Conservation (phyloP, 2,888 invertebrate species). For the Acanthosepion pharaonis region DNA sequence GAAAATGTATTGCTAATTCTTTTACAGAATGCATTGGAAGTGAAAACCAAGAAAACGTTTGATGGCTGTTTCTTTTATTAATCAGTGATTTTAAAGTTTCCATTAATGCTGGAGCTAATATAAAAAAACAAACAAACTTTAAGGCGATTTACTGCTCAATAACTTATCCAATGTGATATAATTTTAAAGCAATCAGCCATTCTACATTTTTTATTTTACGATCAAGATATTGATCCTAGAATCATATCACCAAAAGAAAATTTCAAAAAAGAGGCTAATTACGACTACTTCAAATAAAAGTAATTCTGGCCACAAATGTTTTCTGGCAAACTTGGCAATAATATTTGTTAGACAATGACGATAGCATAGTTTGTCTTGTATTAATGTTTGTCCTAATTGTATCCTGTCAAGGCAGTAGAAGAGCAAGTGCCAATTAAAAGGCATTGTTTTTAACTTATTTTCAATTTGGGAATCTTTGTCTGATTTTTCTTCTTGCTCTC, state of each 20-base stretch:
- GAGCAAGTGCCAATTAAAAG: not conserved
- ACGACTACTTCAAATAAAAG: not conserved
- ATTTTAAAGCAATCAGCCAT: not conserved
- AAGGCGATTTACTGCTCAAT: not conserved
- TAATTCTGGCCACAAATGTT: not conserved
- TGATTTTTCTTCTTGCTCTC: not conserved
- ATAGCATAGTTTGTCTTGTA: not conserved
- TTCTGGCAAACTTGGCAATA: not conserved
- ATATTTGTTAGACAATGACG: not conserved
- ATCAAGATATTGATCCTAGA: not conserved
- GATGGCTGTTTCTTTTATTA: not conserved
- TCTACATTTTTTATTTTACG: not conserved
- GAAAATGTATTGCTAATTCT: not conserved
- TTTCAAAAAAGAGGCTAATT: not conserved
- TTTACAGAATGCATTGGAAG: not conserved
- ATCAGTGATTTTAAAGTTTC: not conserved
- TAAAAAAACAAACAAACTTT: not conserved
- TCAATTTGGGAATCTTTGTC: not conserved
- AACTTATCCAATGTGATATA: not conserved
- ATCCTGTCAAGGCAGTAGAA: not conserved
- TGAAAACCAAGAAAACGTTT: not conserved
- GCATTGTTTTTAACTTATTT: slow-evolving; percentile 3
- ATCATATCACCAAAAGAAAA: not conserved
- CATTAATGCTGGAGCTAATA: not conserved
- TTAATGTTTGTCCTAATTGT: not conserved